Conservation (phyloP, 2,797 vertebrate genomes). For the Bryconaethiops microstoma region DNA sequence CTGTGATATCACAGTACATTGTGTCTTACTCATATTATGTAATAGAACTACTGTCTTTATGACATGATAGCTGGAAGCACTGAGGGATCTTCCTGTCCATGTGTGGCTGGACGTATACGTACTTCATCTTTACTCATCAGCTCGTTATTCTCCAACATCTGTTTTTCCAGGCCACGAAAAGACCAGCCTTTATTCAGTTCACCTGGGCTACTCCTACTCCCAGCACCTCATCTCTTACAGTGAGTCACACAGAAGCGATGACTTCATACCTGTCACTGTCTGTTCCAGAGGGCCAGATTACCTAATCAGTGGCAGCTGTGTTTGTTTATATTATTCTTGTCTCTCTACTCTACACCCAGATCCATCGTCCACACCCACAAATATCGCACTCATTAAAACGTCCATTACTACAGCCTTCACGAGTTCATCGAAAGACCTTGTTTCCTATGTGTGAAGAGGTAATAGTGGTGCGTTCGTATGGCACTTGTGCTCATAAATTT, state of each 20-base stretch:
- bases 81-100: not conserved
- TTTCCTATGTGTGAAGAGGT: not conserved
- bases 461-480: not conserved
- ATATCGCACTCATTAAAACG: constrained; percentile 47
- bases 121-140: constrained; percentile 10
- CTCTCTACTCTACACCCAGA: constrained; percentile 25
- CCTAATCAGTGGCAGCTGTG: constrained; percentile 42
- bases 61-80: constrained; percentile 13
- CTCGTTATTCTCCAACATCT: constrained; percentile 16
- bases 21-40: not conserved
- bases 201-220: constrained; percentile 16
- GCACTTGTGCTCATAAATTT: not conserved
- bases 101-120: not conserved
- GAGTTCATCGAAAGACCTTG: not conserved
- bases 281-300: constrained; percentile 41
- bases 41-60: not conserved
- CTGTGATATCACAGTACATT: not conserved
- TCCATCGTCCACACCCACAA: constrained; percentile 49
- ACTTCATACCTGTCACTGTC: constrained; percentile 22
- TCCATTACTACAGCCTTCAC: not conserved
- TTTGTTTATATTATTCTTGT: constrained; percentile 48
- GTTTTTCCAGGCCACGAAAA: constrained; percentile 17
- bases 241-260: constrained; percentile 17
- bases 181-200: not conserved
- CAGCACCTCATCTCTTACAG: constrained; percentile 39